Evolutionary conservation across 1,140 invertebrate species (phyloP), one percentile per base, ranked within the genome.

Genomic region (Drosophila sproati): DNA sequence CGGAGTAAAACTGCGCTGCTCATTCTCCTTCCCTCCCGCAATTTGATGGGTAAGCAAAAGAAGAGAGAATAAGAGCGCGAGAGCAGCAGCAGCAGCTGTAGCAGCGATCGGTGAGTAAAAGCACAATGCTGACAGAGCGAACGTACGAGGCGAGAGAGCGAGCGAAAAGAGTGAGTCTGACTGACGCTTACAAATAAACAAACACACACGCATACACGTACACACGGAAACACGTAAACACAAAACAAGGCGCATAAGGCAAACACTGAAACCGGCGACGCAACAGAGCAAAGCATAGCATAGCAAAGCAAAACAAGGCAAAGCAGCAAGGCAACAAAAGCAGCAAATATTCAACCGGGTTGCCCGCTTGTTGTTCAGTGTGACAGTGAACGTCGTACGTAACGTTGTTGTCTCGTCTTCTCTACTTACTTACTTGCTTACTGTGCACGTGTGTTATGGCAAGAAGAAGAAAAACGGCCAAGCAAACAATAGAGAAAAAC

Each of bases 351-450:
- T 67, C 63, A 60, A 72, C 20, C 55, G 63, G 47, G 20, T 60
- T 52, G 59, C 39, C 31, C 20, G 20, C 20, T 20, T 20, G 1
- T 20, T 20, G 56, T 55, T 81, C 78, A 86, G 82, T 86, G 78
- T 73, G 85, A 70, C 77, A 67, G 85, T 72, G 85, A 89, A 75
- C 80, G 83, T 83, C 85, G 83, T 89, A 80, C 83, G 74, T 72
- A 20, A 20, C 80, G 69, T 73, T 77, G 61, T 20, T 64, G 61
- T 64, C 64, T 60, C 28, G 12, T 70, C 62, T 48, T 67, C n/a
- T 20, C 20, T 20, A 20, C 20, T 20, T 20, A 20, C 20, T 20
- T 20, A 20, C 20, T 20, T 20, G 1, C 20, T 20, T 20, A 20
- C 20, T 20, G 20, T 39, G 35, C 39, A 41, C 12, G 12, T 71